These are phyloP conservation scores for Leucophenga maculata DNA, from an alignment of 2,888 invertebrate species.

Conservation along the genomic window DNA sequence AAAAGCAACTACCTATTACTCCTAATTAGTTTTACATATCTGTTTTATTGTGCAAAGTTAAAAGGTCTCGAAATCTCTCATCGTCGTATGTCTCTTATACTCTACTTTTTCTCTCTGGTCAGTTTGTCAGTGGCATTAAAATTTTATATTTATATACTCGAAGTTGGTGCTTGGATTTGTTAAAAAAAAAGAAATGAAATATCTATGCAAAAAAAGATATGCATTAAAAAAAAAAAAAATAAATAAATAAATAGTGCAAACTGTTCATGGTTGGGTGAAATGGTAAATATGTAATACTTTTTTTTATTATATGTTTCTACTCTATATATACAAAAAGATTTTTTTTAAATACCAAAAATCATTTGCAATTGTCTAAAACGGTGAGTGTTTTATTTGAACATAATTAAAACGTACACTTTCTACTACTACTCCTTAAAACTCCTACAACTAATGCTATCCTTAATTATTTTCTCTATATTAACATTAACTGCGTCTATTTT, in stretches of 20 bases:
- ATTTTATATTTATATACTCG: slow-evolving; percentile 38
- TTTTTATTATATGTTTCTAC: slow-evolving; percentile 25
- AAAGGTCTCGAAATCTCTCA: slow-evolving; percentile 28
- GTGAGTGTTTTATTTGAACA: slow-evolving; percentile 66
- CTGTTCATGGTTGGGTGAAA: slow-evolving; percentile 68
- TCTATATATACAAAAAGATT: slow-evolving; percentile 28
- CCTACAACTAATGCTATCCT: not conserved
- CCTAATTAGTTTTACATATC: slow-evolving; percentile 5
- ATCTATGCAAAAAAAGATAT: slow-evolving; percentile 13
- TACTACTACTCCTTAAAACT: not conserved
- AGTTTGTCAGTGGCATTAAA: slow-evolving; percentile 56
- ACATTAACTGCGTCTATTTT: not conserved
- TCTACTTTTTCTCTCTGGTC: slow-evolving; percentile 41
- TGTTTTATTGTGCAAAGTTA: slow-evolving; percentile 14
- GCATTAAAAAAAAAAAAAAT: slow-evolving; percentile 37
- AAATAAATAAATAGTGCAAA: slow-evolving; percentile 60
- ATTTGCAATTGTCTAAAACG: slow-evolving; percentile 70
- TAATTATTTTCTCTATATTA: not conserved
- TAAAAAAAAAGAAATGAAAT: slow-evolving; percentile 21
- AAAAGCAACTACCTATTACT: slow-evolving; percentile 10
- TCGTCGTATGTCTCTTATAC: slow-evolving; percentile 35
- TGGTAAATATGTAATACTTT: slow-evolving; percentile 63
- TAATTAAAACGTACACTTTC: not conserved
- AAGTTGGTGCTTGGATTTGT: slow-evolving; percentile 65
- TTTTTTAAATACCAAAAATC: slow-evolving; percentile 30